Percentiles rank a stretch among this genome's conserved stretches.
These are phyloP conservation scores for Drosophila subpulchrella DNA, from an alignment of 1,140 invertebrate species.

Conservation along the genomic window DNA sequence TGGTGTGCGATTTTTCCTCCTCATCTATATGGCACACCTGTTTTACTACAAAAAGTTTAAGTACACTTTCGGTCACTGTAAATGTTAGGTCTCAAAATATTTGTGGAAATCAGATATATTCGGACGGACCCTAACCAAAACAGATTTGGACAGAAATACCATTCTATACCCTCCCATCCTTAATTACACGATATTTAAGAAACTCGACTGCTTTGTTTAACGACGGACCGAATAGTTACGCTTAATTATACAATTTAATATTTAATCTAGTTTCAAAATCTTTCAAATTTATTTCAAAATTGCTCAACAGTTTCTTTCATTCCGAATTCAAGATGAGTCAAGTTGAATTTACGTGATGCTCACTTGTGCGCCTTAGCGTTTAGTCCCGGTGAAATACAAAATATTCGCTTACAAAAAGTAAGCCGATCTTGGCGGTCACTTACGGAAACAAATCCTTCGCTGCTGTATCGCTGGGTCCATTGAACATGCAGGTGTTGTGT, in stretches of 20 bases:
- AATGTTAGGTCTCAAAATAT: too few relatives aligned
- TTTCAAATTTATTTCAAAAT: too few relatives aligned
- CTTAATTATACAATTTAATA: too few relatives aligned
- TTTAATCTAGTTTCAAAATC: too few relatives aligned
- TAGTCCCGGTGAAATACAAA: background rate
- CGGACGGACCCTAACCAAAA: too few relatives aligned
- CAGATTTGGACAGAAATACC: too few relatives aligned
- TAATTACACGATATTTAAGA: too few relatives aligned
- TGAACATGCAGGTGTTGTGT: constrained; percentile 6
- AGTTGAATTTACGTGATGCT: background rate
- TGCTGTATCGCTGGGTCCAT: constrained; percentile 6
- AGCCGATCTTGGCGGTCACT: background rate
- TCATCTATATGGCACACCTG: too few relatives aligned
- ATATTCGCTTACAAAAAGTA: background rate
- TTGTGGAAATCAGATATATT: too few relatives aligned
- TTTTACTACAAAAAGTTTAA: too few relatives aligned
- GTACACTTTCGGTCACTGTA: too few relatives aligned
- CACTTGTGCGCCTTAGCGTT: background rate
- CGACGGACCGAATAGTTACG: background rate
- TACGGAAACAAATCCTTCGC: constrained; percentile 5
- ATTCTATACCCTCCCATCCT: too few relatives aligned
- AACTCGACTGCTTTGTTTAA: background rate
- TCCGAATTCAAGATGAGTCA: background rate
- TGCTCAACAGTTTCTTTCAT: background rate
- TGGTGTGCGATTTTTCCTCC: background rate